Conservation (phyloP, 2,888 invertebrate species). For the Eilema griseolum region DNA sequence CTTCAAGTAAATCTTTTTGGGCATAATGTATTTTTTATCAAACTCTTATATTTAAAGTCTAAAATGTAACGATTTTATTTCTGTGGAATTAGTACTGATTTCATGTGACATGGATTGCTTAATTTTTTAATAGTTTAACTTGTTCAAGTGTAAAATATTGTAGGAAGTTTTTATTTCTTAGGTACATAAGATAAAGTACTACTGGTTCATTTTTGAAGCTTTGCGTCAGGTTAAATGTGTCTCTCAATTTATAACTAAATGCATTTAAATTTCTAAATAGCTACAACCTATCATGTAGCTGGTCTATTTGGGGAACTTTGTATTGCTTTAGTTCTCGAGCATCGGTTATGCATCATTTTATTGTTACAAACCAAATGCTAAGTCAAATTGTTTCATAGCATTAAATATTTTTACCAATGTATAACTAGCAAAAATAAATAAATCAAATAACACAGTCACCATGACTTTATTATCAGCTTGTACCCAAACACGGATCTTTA, state of each 20-base stretch:
- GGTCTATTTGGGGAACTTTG: conserved; percentile 56
- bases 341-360: conserved; percentile 73
- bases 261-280: conserved; percentile 58
- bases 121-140: conserved; percentile 69
- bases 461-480: conserved; percentile 31
- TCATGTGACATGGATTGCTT: conserved; percentile 63
- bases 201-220: conserved; percentile 77
- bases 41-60: conserved; percentile 61
- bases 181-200: conserved; percentile 83
- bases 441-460: conserved; percentile 83
- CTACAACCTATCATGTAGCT: conserved; percentile 57
- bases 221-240: conserved; percentile 67
- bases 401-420: conserved; percentile 86
- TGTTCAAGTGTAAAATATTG: conserved; percentile 83
- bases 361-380: conserved; percentile 82
- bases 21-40: conserved; percentile 60
- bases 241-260: conserved; percentile 56
- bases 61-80: conserved; percentile 64
- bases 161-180: conserved; percentile 83
- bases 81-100: conserved; percentile 61
- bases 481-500: background rate
- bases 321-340: conserved; percentile 65
- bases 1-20: conserved; percentile 51
- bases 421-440: conserved; percentile 86
- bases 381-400: conserved; percentile 85